Evolutionary conservation across 2,888 invertebrate genomes (phyloP), one percentile per base, ranked within the genome.

Genomic region (Parnassius glacialis): DNA sequence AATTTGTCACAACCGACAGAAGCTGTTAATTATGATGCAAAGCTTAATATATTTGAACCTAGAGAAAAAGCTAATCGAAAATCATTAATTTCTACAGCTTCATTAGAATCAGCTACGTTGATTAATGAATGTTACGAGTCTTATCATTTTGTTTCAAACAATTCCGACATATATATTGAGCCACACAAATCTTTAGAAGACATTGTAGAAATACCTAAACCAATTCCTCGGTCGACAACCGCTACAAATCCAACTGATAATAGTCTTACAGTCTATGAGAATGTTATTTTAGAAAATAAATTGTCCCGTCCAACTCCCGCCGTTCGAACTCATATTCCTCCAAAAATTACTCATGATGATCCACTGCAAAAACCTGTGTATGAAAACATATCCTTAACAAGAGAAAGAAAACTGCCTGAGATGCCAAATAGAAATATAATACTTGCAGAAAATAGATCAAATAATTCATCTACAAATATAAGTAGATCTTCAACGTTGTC

Each of bases 101-200:
- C 82, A 2, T 66, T 72, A 59, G 84, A 84, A 64, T 89, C 87
- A 12, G 79, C 79, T 47, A 76, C 80, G 66, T 78, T 83, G 54
- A 75, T 87, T 0, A 91, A 91, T 67, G 91, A 90, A 69, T 90
- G 87, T 67, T 91, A 91, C 65, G 91, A 90, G 69, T 80, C 89
- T 1, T 90, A 84, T 66, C 85, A 87, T 55, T 84, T 85, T 70
- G 67, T 74, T 5, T 65, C 57, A 20, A 64, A 65, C 62, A 63
- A 51, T 60, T 53, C 53, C 43, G 53, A 20, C 47, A 50, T n/a
- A 45, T 60, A 16, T 47, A 58, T 25, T 48, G 65, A 57, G 60
- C 64, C 68, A 70, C 60, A 65, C 66, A 62, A 66, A 57, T 16
- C 59, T 59, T 20, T 65, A 66, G 54, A 71, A 65, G 65, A 71